Evolutionary conservation across 2,888 invertebrate species (phyloP), one percentile per base, ranked within the genome.

Genomic region (Tiphia femorata): DNA sequence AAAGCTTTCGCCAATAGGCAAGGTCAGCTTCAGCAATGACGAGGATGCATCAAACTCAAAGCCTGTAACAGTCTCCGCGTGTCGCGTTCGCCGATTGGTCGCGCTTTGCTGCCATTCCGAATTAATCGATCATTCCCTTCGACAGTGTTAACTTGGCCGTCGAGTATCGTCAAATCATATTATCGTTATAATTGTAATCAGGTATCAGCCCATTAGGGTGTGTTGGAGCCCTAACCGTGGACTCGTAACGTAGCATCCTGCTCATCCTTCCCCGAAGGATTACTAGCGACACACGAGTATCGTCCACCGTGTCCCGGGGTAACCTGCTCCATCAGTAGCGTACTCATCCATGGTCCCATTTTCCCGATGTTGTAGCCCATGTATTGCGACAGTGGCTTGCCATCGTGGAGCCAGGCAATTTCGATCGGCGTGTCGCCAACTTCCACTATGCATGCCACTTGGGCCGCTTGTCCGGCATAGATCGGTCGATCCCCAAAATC

Each of bases 381-480:
- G 67, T 75, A 72, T 58, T 80, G 76, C 33, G 82, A 79, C 57
- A 86, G 73, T 72, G 84, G 65, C 57, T 82, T 78, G 46, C 85
- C 85, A 58, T 86, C 83, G 75, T 87, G 86, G 65, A 72, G 85
- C 88, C 88, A 88, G 59, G 76, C 77, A 67, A 88, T 86, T 73
- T 86, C 82, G 67, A 88, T 77, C 54, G 87, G 88, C 47, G 82
- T 76, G 79, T 88, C 88, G 56, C 90, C 91, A 72, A 87, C 85
- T 33, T 86, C 86, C 57, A 89, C 86, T 86, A 88, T 86, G 85
- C 90, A 87, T 81, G 88, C 89, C 70, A 91, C 88, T 84, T 93
- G 93, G 72, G 90, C 92, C 63, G 92, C 90, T 84, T 93, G 92
- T 67, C 92, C 93, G 78, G 90, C 90, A 84, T 89, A 90, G 73